Evolutionary conservation across 2,888 invertebrate genomes (phyloP).

Genomic region (Pyrgus malvae): DNA sequence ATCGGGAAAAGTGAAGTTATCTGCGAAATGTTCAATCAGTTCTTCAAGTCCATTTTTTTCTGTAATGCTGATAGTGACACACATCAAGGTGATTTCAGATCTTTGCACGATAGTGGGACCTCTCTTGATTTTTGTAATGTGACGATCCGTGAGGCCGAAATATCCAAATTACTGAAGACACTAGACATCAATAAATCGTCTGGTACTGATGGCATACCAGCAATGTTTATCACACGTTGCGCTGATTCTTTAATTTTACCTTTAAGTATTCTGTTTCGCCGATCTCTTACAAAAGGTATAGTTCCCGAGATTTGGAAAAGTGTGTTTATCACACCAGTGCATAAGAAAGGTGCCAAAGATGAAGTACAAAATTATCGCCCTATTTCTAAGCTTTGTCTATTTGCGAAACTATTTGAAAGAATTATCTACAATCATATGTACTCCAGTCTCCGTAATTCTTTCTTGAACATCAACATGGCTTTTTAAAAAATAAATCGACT

Average conservation of each 20-base stretch:
- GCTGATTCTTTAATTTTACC: background rate
- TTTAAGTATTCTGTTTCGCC: background rate
- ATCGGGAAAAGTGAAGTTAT: background rate
- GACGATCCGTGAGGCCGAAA: background rate
- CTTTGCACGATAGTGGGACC: too few species aligned
- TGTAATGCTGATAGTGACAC: background rate
- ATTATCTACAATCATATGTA: background rate
- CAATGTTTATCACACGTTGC: constrained; percentile 2
- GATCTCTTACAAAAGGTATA: background rate
- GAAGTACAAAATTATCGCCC: constrained; percentile 2
- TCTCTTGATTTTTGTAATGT: background rate
- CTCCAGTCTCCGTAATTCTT: background rate
- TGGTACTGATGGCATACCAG: background rate
- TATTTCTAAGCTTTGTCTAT: background rate
- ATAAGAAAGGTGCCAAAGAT: constrained; percentile 1
- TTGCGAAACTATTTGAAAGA: background rate
- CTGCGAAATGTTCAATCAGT: background rate
- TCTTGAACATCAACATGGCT: background rate
- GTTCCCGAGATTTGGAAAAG: constrained; percentile 1
- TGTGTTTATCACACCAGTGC: constrained; percentile 4
- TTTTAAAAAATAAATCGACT: constrained; percentile 5
- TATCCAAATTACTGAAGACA: background rate
- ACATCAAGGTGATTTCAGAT: too few species aligned
- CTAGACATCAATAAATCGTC: background rate
- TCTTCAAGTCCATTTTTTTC: background rate